Evolutionary conservation across 2,113 vertebrate genomes (phyloP).

Genomic region (Cyrtonyx montezumae): DNA sequence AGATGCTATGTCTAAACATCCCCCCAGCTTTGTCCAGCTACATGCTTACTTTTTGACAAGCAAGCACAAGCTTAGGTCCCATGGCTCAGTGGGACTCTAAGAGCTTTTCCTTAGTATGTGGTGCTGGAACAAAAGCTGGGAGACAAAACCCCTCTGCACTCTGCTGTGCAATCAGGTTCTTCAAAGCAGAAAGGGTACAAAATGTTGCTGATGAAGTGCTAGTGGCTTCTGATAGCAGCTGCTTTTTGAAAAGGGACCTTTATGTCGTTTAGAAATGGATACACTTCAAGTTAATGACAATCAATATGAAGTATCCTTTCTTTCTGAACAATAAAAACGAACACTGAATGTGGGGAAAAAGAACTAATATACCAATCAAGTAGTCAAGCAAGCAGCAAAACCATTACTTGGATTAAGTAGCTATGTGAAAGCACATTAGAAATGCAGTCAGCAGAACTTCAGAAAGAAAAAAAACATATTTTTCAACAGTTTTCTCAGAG

Average conservation of each 20-base stretch:
- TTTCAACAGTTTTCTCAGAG: not conserved
- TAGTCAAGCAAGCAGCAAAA: not conserved
- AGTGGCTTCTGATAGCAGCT: constrained; percentile 14
- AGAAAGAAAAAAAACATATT: not conserved
- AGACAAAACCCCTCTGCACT: not conserved
- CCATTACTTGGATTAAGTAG: not conserved
- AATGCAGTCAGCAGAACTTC: not conserved
- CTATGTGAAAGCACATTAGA: not conserved
- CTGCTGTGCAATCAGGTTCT: constrained; percentile 42
- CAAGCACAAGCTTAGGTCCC: constrained; percentile 18
- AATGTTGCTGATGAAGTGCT: not conserved
- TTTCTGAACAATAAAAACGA: not conserved
- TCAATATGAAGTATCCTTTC: not conserved
- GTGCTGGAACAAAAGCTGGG: constrained; percentile 54
- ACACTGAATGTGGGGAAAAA: not conserved
- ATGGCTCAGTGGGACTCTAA: not conserved
- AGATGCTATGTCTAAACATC: not conserved
- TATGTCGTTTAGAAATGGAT: not conserved
- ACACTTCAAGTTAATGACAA: not conserved
- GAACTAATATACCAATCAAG: not conserved
- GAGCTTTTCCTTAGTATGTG: constrained; percentile 19
- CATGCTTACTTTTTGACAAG: not conserved
- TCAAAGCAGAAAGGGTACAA: not conserved
- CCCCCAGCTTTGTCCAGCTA: not conserved
- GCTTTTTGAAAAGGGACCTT: not conserved